Conservation (phyloP, 1,140 invertebrate genomes). For the Trypoxylus dichotomus region DNA sequence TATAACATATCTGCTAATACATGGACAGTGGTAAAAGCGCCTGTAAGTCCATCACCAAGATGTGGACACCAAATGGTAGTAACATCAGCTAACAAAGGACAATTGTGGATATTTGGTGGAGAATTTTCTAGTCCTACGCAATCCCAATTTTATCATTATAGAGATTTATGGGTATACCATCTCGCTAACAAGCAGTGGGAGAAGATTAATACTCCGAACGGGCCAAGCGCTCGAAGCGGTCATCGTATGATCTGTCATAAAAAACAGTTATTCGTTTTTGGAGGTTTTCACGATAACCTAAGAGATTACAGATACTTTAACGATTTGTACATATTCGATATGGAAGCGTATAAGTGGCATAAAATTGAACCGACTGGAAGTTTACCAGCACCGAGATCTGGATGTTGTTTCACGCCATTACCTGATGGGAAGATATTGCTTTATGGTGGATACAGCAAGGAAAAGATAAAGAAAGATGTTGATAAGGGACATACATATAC, state of each 20-base stretch:
- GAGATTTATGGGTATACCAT: conserved; percentile 88
- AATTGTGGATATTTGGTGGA: conserved; percentile 87
- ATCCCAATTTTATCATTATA: conserved; percentile 92
- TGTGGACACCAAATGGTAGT: conserved; percentile 84
- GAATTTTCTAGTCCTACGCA: conserved; percentile 90
- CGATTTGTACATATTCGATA: conserved; percentile 82
- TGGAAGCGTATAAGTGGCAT: conserved; percentile 79
- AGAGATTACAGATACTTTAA: conserved; percentile 89
- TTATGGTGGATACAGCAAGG: conserved; percentile 87
- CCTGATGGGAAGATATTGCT: conserved; percentile 70
- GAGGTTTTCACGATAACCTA: conserved; percentile 89
- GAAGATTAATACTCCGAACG: conserved; percentile 70
- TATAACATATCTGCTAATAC: conserved; percentile 81
- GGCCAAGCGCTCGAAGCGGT: conserved; percentile 84
- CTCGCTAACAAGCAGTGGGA: conserved; percentile 82
- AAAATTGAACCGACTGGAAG: conserved; percentile 70
- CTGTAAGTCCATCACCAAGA: conserved; percentile 79
- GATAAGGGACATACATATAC: conserved; percentile 80
- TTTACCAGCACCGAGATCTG: conserved; percentile 70
- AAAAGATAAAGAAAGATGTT: conserved; percentile 75
- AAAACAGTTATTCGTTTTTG: conserved; percentile 83
- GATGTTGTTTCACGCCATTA: conserved; percentile 67
- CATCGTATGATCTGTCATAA: conserved; percentile 83
- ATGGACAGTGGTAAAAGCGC: conserved; percentile 79
- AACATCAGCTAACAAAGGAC: conserved; percentile 71